Evolutionary conservation across 2,113 vertebrate genomes (phyloP).

Genomic region (Muntiacus reevesi): DNA sequence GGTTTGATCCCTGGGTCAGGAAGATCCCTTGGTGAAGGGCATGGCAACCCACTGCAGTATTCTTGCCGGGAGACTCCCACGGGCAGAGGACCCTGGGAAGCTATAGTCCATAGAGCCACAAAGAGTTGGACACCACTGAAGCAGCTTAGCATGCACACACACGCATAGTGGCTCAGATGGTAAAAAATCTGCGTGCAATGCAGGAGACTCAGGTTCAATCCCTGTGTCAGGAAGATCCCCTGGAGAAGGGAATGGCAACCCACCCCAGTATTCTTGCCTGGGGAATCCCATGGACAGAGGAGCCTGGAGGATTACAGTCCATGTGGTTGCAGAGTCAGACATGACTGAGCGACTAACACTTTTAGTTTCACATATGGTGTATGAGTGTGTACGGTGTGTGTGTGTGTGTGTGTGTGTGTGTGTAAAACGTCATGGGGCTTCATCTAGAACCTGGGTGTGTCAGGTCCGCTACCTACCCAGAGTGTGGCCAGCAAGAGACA

Average conservation of each 20-base stretch:
- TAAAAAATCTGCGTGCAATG: no score
- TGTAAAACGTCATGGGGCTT: neutral
- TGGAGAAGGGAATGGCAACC: neutral
- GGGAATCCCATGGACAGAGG: neutral
- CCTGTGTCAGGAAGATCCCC: neutral
- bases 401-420: neutral
- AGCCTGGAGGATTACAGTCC: neutral
- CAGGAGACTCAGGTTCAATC: neutral
- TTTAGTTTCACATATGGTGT: neutral
- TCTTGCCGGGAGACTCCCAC: no score
- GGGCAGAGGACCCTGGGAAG: no score
- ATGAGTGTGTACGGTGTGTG: neutral
- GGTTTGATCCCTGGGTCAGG: no score
- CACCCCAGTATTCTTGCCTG: neutral
- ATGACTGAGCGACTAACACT: accelerated
- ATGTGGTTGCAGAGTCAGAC: neutral
- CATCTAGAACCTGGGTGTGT: neutral
- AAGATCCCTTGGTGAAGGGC: no score
- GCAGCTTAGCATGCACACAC: no score
- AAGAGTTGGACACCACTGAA: no score
- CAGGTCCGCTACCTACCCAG: neutral
- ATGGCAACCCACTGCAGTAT: no score
- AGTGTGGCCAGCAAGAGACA: neutral
- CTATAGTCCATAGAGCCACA: no score
- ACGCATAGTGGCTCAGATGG: no score